Percentiles rank a stretch among this genome's conserved stretches.
Evolutionary conservation across 2,113 vertebrate species (phyloP).

Genomic region (Odontophorus gujanensis): DNA sequence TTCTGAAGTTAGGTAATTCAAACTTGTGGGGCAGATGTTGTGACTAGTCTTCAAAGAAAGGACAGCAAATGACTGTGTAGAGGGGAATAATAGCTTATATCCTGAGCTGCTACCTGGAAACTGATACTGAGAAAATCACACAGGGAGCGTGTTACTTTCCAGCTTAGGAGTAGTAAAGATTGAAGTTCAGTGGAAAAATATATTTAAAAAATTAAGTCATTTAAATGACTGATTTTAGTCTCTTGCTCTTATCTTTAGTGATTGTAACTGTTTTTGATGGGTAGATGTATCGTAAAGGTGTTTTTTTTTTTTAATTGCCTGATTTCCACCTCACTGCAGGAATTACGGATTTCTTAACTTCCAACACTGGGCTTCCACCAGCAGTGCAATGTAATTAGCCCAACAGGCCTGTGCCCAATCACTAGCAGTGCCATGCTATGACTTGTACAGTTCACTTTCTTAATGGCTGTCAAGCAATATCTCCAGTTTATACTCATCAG

Average conservation of each 20-base stretch:
- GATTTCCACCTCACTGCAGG: background rate
- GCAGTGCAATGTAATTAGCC: background rate
- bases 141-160: background rate
- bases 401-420: background rate
- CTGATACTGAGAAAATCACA: background rate
- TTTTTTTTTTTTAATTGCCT: background rate
- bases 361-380: background rate
- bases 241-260: background rate
- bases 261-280: background rate
- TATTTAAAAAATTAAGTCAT: background rate
- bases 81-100: background rate
- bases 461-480: background rate
- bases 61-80: background rate
- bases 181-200: background rate
- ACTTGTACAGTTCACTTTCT: background rate
- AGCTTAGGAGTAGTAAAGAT: background rate
- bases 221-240: background rate
- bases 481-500: background rate
- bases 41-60: background rate
- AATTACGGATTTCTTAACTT: background rate
- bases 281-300: background rate
- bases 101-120: background rate
- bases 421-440: background rate
- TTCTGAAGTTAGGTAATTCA: background rate
- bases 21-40: background rate